These are phyloP conservation scores for Gortyna flavago DNA, from an alignment of 2,888 invertebrate genomes.

Conservation along the genomic window DNA sequence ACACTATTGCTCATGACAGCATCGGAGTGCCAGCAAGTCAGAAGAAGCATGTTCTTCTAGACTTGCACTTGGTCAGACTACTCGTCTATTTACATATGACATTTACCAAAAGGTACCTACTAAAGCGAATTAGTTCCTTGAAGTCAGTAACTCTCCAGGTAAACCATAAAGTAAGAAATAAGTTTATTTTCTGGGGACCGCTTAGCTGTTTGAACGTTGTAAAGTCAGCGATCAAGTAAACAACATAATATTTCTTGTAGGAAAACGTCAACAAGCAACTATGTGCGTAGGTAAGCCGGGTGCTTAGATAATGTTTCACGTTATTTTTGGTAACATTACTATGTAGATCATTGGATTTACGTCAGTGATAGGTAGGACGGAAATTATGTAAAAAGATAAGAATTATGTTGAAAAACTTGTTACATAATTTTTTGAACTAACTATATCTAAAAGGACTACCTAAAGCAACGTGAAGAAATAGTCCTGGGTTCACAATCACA, in stretches of 20 bases:
- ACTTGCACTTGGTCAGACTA: neutral
- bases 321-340: slow-evolving; percentile 23
- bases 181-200: slow-evolving; percentile 75
- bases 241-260: slow-evolving; percentile 72
- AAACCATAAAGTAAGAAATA: slow-evolving; percentile 70
- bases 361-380: neutral
- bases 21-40: neutral
- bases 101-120: slow-evolving; percentile 1
- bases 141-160: slow-evolving; percentile 55
- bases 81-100: neutral
- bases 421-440: neutral
- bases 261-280: slow-evolving; percentile 52
- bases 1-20: neutral
- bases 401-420: neutral
- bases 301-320: slow-evolving; percentile 5
- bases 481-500: neutral
- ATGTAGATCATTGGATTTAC: neutral
- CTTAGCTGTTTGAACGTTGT: slow-evolving; percentile 72
- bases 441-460: neutral
- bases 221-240: slow-evolving; percentile 76
- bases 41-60: neutral
- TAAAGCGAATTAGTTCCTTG: slow-evolving; percentile 17
- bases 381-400: slow-evolving; percentile 5
- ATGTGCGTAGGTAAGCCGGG: slow-evolving; percentile 14
- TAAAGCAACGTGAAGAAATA: neutral